Evolutionary conservation across 2,797 vertebrate genomes (phyloP).

Genomic region (Borostomias antarcticus): DNA sequence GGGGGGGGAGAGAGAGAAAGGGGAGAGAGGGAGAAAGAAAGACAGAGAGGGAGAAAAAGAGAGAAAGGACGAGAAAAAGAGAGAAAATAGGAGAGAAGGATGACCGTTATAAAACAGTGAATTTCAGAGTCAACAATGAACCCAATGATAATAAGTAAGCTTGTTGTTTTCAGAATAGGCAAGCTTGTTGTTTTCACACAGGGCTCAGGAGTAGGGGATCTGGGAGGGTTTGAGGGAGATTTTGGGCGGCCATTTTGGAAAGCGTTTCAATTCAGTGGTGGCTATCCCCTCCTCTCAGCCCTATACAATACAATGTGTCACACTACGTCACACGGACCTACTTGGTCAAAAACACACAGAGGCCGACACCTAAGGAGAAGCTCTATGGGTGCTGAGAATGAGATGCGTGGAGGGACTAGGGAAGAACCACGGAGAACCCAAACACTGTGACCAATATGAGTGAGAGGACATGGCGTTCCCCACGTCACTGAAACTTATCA

Average conservation of each 20-base stretch:
- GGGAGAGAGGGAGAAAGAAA: neutral
- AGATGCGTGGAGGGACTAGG: conserved; percentile 19
- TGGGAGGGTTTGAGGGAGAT: conserved; percentile 21
- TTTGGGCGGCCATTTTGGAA: neutral
- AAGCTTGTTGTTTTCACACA: too few species aligned
- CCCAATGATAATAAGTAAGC: too few species aligned
- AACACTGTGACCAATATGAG: too few species aligned
- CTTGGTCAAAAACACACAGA: conserved; percentile 18
- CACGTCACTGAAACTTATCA: neutral
- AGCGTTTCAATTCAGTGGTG: neutral
- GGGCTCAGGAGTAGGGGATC: conserved; percentile 10
- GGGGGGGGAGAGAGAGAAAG: conserved; percentile 2
- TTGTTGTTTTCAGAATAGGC: too few species aligned
- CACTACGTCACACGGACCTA: too few species aligned
- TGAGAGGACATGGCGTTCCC: neutral
- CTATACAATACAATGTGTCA: too few species aligned
- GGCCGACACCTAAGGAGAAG: conserved; percentile 27
- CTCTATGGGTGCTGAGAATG: conserved; percentile 28
- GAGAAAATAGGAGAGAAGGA: neutral
- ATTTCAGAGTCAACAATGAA: too few species aligned
- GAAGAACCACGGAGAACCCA: conserved; percentile 8
- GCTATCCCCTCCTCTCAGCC: neutral
- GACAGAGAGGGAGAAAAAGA: neutral
- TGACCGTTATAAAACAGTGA: too few species aligned
- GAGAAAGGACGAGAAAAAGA: conserved; percentile 3